Percentiles rank a stretch among this genome's conserved stretches.
These are phyloP conservation scores for Drosophila mayri DNA, from an alignment of 1,140 invertebrate species.

Conservation along the genomic window DNA sequence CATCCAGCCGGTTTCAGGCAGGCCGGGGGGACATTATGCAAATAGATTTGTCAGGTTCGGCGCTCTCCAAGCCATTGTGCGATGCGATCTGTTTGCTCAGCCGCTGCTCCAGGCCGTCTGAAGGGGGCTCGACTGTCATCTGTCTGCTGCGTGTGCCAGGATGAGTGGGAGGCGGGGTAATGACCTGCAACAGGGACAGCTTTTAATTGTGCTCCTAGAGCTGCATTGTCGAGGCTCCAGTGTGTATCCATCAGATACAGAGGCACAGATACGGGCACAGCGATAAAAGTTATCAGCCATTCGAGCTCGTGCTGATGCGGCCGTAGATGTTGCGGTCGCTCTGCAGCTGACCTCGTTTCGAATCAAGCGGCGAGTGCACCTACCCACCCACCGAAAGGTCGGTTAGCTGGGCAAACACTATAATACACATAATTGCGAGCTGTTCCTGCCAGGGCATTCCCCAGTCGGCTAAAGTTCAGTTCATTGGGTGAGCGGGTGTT, in stretches of 20 bases:
- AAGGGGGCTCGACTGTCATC: slow-evolving; percentile 43
- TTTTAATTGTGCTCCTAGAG: slow-evolving; percentile 44
- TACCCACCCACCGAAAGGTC: background rate
- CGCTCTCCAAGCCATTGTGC: background rate
- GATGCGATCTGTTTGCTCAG: slow-evolving; percentile 53
- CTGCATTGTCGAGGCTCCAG: slow-evolving; percentile 12
- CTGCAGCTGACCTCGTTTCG: slow-evolving; percentile 75
- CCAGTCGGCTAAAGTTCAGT: slow-evolving; percentile 13
- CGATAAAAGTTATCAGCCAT: slow-evolving; percentile 68
- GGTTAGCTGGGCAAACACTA: slow-evolving; percentile 6
- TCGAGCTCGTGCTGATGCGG: slow-evolving; percentile 42
- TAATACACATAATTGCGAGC: background rate
- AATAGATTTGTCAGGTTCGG: slow-evolving; percentile 53
- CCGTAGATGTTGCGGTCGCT: slow-evolving; percentile 30
- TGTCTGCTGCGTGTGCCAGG: slow-evolving; percentile 5
- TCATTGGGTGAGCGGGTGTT: slow-evolving; percentile 12
- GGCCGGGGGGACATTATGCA: slow-evolving; percentile 51
- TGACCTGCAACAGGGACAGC: slow-evolving; percentile 62
- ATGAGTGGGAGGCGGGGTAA: slow-evolving; percentile 52
- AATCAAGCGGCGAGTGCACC: slow-evolving; percentile 42
- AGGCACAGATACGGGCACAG: slow-evolving; percentile 27
- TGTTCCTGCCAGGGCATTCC: slow-evolving; percentile 17
- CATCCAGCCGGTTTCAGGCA: slow-evolving; percentile 1
- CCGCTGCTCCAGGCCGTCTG: slow-evolving; percentile 55
- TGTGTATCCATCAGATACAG: slow-evolving; percentile 53